Conservation (phyloP, 2,797 vertebrate species). For the Enteromius viviparus region DNA sequence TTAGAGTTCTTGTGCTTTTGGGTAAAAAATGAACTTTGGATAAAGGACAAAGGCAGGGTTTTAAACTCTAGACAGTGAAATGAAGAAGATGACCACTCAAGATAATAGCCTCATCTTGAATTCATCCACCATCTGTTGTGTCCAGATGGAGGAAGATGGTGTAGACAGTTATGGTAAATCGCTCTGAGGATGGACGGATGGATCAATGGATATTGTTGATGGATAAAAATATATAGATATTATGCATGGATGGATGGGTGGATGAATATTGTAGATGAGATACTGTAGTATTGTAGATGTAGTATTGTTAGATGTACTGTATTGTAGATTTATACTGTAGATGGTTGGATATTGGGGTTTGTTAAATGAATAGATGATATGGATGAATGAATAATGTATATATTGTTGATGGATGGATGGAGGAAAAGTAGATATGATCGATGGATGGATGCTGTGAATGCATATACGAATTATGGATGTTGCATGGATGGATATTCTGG, state of each 20-base stretch:
- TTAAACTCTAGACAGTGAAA: slow-evolving; percentile 8
- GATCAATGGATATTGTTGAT: background rate
- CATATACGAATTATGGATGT: too few relatives aligned
- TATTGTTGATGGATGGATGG: background rate
- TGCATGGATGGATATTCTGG: background rate
- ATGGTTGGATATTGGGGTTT: background rate
- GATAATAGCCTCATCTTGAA: slow-evolving; percentile 36
- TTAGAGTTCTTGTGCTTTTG: background rate
- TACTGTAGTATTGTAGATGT: too few relatives aligned
- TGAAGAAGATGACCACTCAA: slow-evolving; percentile 22
- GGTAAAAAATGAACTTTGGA: background rate
- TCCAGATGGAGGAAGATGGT: slow-evolving; percentile 45
- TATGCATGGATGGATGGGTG: background rate
- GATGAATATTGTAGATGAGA: too few relatives aligned
- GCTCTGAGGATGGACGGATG: background rate
- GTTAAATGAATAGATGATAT: background rate
- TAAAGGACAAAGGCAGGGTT: background rate
- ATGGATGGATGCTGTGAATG: background rate
- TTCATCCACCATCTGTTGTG: slow-evolving; percentile 51
- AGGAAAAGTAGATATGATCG: background rate
- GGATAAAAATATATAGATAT: background rate
- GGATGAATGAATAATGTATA: background rate
- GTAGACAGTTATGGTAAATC: slow-evolving; percentile 4
- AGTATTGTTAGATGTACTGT: too few relatives aligned
- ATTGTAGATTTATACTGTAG: too few relatives aligned